A percentile compares a stretch with the other conserved stretches of the same genome.
phyloP scores from a whole-genome alignment of 2,797 vertebrate species.

The Brachyrhaphis roseni region DNA sequence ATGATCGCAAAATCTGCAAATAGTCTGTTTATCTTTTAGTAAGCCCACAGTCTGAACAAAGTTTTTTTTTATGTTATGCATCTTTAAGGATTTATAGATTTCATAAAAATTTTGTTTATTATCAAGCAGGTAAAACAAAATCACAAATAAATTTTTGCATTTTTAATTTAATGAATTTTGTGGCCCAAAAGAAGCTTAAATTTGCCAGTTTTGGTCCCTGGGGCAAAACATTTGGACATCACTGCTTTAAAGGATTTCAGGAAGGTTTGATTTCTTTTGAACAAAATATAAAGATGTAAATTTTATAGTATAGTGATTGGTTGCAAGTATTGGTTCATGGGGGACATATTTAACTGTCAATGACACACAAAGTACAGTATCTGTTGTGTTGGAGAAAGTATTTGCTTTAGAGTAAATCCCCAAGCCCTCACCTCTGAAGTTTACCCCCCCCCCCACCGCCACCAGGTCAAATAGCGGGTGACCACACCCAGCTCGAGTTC shows the following conservation, averaged over 20 bases:
- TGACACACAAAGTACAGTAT: not conserved
- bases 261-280: not conserved
- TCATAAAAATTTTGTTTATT: too few relatives aligned
- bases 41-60: too few relatives aligned
- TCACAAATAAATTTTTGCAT: too few relatives aligned
- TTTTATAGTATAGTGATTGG: not conserved
- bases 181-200: too few relatives aligned
- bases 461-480: conserved; percentile 97
- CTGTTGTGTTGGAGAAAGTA: not conserved
- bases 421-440: conserved; percentile 62
- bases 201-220: too few relatives aligned
- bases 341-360: not conserved
- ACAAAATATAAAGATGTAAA: not conserved
- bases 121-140: too few relatives aligned
- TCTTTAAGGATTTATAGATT: too few relatives aligned
- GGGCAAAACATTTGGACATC: too few relatives aligned
- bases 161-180: too few relatives aligned
- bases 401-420: conserved; percentile 29
- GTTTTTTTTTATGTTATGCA: too few relatives aligned
- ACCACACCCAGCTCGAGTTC: conserved; percentile 98
- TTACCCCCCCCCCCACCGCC: conserved; percentile 56
- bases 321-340: not conserved
- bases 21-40: too few relatives aligned
- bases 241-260: not conserved
- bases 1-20: too few relatives aligned